Evolutionary conservation across 2,888 invertebrate genomes (phyloP), one percentile per base, ranked within the genome.

Genomic region (Drosophila anomalata): DNA sequence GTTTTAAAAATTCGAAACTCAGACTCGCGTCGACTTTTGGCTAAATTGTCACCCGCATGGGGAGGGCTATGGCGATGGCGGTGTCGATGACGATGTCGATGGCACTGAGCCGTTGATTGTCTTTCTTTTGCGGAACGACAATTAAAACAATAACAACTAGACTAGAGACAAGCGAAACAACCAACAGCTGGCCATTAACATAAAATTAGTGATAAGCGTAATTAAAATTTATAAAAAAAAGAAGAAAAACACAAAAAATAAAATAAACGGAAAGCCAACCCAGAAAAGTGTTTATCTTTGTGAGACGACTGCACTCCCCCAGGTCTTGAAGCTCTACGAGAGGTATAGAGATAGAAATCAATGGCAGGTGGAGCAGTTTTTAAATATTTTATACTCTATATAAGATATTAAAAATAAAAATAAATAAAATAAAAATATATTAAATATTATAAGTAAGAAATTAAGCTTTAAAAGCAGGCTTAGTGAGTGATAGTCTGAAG

Each of bases 121-220:
- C 39, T 42, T 20, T 42, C 46, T 54, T 66, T 74, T 72, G 71
- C 56, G 46, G 55, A 24, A 54, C 26, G 24, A 31, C 29, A 63
- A 44, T 9, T 9, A 29, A 29, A 20, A 44, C n/a, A 47, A 58
- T 26, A 54, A 12, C 53, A 54, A 36, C 22, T 12, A n/a, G 20
- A 20, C 44, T 54, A 14, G 20, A 31, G 41, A 33, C 31, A 46
- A 36, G 33, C 47, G 47, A 22, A 62, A 17, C 70, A 65, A 52
- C 70, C 76, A 85, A 73, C 83, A 87, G 79, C 75, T 86, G 78
- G 76, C 85, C 88, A 89, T 89, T 89, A 89, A 79, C 89, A 89
- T 89, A 89, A 84, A 88, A 89, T 84, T 84, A 80, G 78, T 87
- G 89, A 89, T 89, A 89, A 89, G 77, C 67, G 67, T 80, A 77